A percentile compares a stretch with the other conserved stretches of the same genome.
Conservation (phyloP, 1,140 invertebrate genomes). For the Drusus annulatus region DNA sequence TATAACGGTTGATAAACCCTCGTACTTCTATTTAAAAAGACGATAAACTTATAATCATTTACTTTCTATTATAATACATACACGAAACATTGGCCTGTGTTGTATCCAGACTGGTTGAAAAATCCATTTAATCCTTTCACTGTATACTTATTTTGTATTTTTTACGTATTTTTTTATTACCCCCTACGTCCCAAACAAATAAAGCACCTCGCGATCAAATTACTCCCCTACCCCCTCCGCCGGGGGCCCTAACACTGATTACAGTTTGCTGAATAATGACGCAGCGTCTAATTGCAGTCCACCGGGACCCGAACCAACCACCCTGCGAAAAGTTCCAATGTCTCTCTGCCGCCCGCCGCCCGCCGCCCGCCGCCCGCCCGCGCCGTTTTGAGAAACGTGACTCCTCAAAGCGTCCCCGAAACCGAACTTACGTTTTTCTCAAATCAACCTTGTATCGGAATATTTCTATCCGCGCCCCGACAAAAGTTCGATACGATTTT, state of each 20-base stretch:
- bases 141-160: no score
- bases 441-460: no score
- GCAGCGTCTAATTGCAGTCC: constrained; percentile 34
- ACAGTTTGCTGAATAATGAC: constrained; percentile 32
- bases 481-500: no score
- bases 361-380: no score
- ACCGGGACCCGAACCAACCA: neutral
- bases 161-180: constrained; percentile 34
- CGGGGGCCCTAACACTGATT: constrained; percentile 25
- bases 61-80: neutral
- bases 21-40: no score
- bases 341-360: no score
- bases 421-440: no score
- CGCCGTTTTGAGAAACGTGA: no score
- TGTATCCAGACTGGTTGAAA: neutral
- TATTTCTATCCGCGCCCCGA: no score
- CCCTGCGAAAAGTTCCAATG: neutral
- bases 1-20: no score
- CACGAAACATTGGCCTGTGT: constrained; percentile 1
- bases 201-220: constrained; percentile 40
- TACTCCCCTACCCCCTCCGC: neutral
- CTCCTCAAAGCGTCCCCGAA: no score
- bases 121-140: constrained; percentile 9
- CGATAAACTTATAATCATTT: no score
- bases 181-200: constrained; percentile 37